Percentiles rank a stretch among this genome's conserved stretches.
These are phyloP conservation scores for Myotis brandtii DNA, from an alignment of 2,113 vertebrate genomes.

Conservation along the genomic window DNA sequence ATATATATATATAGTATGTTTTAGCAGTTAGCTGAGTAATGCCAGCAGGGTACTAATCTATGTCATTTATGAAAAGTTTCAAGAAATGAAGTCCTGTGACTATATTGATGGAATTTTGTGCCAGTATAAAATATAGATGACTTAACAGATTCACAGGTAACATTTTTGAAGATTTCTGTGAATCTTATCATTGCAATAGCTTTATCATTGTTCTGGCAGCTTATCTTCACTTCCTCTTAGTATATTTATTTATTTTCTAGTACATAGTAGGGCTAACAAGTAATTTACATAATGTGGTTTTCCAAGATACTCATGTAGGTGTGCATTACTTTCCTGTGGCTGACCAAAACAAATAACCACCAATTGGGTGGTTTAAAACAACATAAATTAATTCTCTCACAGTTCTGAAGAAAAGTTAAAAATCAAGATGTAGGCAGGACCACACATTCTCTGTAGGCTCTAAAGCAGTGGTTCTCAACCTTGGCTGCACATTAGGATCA, in stretches of 20 bases:
- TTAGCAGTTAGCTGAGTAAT: not conserved
- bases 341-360: not conserved
- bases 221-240: not conserved
- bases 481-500: too few species aligned
- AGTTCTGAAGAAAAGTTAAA: not conserved
- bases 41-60: not conserved
- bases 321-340: not conserved
- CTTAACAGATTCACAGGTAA: not conserved
- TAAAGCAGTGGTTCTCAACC: too few species aligned
- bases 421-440: not conserved
- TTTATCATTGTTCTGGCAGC: not conserved
- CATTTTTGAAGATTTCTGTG: not conserved
- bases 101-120: not conserved
- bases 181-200: not conserved
- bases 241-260: not conserved
- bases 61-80: not conserved
- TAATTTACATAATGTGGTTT: not conserved
- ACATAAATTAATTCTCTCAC: not conserved
- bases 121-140: not conserved
- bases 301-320: not conserved
- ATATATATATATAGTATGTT: not conserved
- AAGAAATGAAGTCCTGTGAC: not conserved
- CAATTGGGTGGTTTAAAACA: not conserved
- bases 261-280: not conserved
- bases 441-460: too few species aligned